phyloP scores from a whole-genome alignment of 2,888 invertebrate genomes.

The Eueremaeus valkanovi region DNA sequence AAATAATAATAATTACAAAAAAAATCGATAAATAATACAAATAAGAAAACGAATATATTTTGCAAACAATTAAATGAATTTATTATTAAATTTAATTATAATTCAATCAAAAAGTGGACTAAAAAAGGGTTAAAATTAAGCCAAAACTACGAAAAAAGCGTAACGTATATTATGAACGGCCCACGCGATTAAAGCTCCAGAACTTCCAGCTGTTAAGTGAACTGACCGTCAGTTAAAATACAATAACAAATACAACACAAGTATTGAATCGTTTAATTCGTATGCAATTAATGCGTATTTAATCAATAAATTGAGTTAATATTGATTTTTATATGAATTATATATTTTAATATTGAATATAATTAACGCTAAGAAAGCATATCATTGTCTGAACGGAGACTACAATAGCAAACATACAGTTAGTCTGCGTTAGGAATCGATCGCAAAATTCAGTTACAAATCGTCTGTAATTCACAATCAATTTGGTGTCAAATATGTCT shows the following conservation, averaged over 20 bases:
- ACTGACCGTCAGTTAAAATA: no score
- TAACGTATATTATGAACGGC: background rate
- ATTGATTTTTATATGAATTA: background rate
- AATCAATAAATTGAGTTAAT: background rate
- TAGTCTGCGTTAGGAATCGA: background rate
- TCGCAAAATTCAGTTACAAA: background rate
- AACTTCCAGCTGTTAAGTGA: conserved; percentile 1
- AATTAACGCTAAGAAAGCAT: background rate
- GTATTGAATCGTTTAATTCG: no score
- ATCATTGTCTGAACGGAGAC: background rate
- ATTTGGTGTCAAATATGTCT: background rate
- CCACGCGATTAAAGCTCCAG: background rate
- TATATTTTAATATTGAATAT: no score
- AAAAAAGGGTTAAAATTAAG: background rate
- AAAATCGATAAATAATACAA: no score
- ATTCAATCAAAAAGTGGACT: background rate
- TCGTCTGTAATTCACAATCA: background rate
- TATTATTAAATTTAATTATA: background rate
- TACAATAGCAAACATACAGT: no score
- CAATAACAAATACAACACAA: no score
- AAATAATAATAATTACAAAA: no score
- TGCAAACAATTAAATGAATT: no score
- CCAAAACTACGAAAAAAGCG: background rate
- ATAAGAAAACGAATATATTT: no score
- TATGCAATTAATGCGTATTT: no score